phyloP scores from a whole-genome alignment of 2,888 invertebrate genomes.

The Chaetoderma sp. region DNA sequence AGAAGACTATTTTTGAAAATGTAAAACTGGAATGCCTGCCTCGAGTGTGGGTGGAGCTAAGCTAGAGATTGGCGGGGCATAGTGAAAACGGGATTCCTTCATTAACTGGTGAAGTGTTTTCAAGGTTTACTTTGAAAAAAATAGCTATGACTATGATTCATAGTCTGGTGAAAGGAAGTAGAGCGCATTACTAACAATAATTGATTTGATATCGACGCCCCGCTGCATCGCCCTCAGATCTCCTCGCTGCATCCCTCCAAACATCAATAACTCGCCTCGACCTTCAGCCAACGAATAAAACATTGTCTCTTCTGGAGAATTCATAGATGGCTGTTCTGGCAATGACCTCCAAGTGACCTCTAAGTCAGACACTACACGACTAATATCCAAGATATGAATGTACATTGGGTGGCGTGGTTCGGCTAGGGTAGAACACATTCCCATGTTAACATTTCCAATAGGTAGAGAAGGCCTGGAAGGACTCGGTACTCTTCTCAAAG shows the following conservation, averaged over 20 bases:
- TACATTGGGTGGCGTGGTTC: constrained; percentile 76
- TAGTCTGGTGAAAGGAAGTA: constrained; percentile 39
- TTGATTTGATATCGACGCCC: constrained; percentile 44
- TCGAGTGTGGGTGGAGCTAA: too few relatives aligned
- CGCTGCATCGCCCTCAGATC: constrained; percentile 60
- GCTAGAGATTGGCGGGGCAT: too few relatives aligned
- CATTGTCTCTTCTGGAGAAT: constrained; percentile 85
- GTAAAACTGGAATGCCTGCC: too few relatives aligned
- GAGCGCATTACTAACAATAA: constrained; percentile 49
- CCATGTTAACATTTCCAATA: too few relatives aligned
- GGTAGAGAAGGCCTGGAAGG: too few relatives aligned
- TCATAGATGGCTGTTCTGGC: constrained; percentile 43
- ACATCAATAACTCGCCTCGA: constrained; percentile 92
- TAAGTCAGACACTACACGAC: constrained; percentile 63
- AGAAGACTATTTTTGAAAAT: too few relatives aligned
- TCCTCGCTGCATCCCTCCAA: constrained; percentile 88
- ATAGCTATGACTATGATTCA: too few relatives aligned
- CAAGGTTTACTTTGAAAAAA: too few relatives aligned
- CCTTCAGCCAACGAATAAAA: constrained; percentile 90
- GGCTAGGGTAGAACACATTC: background rate
- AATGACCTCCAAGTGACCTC: constrained; percentile 72
- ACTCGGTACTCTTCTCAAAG: background rate
- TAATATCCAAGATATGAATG: constrained; percentile 88
- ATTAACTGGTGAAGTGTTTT: too few relatives aligned
- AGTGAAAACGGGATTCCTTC: too few relatives aligned